These are phyloP conservation scores for Anarsia innoxiella DNA, from an alignment of 2,888 invertebrate genomes.

Conservation along the genomic window DNA sequence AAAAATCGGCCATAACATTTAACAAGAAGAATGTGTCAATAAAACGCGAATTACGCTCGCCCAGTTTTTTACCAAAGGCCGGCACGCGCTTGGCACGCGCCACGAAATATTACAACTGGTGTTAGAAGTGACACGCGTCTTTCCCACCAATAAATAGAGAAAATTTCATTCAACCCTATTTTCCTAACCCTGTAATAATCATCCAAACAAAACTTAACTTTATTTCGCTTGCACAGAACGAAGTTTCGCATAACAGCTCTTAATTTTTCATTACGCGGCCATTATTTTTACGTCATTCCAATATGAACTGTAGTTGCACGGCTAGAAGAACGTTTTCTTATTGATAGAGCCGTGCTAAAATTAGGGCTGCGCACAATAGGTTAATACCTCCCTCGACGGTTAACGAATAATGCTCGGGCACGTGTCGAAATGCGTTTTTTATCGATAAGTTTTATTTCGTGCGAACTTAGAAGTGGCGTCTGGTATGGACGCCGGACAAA, in stretches of 20 bases:
- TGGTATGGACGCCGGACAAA: conserved; percentile 54
- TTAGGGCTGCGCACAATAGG: conserved; percentile 62
- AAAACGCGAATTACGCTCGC: conserved; percentile 67
- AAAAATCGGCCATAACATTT: conserved; percentile 57
- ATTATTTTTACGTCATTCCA: conserved; percentile 10
- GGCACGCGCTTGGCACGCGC: conserved; percentile 59
- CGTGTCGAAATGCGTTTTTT: conserved; percentile 63
- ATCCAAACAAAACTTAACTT: background rate
- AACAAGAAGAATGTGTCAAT: conserved; percentile 67
- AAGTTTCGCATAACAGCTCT: conserved; percentile 13
- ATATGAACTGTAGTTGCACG: conserved; percentile 15
- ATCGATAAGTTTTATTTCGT: conserved; percentile 55
- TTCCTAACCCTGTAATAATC: conserved; percentile 23
- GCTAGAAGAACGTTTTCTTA: conserved; percentile 26
- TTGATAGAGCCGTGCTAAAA: conserved; percentile 27
- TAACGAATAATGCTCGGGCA: conserved; percentile 69
- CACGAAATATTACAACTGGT: conserved; percentile 73
- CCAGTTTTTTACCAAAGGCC: conserved; percentile 70
- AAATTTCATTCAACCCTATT: conserved; percentile 54
- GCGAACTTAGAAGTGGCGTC: conserved; percentile 64
- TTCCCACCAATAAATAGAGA: conserved; percentile 74
- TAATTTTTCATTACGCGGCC: background rate
- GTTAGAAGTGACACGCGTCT: conserved; percentile 73
- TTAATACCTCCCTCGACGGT: conserved; percentile 71
- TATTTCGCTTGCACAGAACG: background rate